Base-by-base conservation (phyloP, 2,797 vertebrate species). In the Gambusia yucatana region DNA sequence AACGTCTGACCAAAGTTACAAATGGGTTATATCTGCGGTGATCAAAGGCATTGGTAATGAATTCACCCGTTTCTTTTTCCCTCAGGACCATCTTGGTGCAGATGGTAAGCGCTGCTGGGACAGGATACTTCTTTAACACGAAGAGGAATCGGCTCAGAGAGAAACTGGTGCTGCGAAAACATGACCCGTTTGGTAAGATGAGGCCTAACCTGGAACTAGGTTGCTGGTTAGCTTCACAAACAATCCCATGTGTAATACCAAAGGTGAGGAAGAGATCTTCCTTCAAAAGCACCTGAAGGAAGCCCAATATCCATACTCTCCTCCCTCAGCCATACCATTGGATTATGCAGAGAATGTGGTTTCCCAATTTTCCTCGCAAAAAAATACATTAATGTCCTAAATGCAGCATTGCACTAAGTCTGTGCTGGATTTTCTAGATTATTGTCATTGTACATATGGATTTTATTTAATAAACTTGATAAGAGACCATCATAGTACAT, bases 91-190 rank as follows among this genome's bases (percentile, higher is more conserved):
- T 99, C 81, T 93, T 99, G 93, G 97, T 99, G 89, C 97, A 96
- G 95, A 97, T 99, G 98, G 9, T 97, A 80, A 99, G 97, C 22
- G 96, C 97, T 2, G 98, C 98, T 0, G 98, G 98, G 55, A 98
- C 98, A 0, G 97, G 97, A 33, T 97, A 92, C 89, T 90, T 82
- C 86, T 98, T 98, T 92, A 99, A 98, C 86, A 72, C 95, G 6
- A 97, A 96, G 94, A 97, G 97, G 80, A 95, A 92, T 50, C 95
- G 97, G 0, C 93, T 97, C 3, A 86, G 90, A 83, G 97, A 99
- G 0, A 99, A 99, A 76, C 80, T 99, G 86, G 96, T 98, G 79
- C 75, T 98, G 7, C 91, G 97, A 59, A 97, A 95, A 93, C 96
- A 97, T 0, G 98, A 99, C 89, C 98, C 98, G 1, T 47, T 97